These are phyloP conservation scores for Prosopocoilus inquinatus DNA, from an alignment of 2,888 invertebrate genomes.

Conservation along the genomic window DNA sequence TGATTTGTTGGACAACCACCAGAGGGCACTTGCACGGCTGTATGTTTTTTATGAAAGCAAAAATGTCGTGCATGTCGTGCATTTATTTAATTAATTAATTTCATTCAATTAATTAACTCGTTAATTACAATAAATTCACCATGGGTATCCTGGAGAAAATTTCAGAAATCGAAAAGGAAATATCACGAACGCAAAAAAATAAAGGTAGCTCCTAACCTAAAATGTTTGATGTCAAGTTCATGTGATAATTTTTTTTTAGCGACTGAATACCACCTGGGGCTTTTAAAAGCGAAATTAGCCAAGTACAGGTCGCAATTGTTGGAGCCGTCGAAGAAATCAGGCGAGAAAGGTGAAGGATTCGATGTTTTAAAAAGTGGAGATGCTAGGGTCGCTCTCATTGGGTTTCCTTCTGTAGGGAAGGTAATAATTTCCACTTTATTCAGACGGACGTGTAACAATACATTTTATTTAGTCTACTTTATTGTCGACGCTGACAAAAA, in stretches of 20 bases:
- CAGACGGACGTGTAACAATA: not conserved
- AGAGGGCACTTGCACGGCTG: no score
- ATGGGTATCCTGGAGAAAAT: slow-evolving; percentile 99
- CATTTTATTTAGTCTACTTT: slow-evolving; percentile 74
- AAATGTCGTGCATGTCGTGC: no score
- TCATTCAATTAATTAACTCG: no score
- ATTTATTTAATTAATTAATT: no score
- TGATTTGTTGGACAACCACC: no score
- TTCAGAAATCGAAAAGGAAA: slow-evolving; percentile 97
- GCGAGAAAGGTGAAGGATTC: slow-evolving; percentile 94
- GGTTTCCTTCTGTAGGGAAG: slow-evolving; percentile 98
- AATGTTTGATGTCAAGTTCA: not conserved
- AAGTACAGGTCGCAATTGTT: slow-evolving; percentile 92
- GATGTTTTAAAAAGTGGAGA: slow-evolving; percentile 99
- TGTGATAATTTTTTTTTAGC: slow-evolving; percentile 60
- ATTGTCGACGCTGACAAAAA: slow-evolving; percentile 90
- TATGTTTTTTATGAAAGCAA: no score
- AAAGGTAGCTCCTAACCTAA: slow-evolving; percentile 68
- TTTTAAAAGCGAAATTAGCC: slow-evolving; percentile 94
- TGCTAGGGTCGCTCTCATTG: slow-evolving; percentile 95
- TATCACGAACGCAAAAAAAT: slow-evolving; percentile 97
- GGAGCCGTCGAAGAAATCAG: slow-evolving; percentile 88
- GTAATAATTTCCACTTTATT: slow-evolving; percentile 49
- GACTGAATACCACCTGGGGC: slow-evolving; percentile 97
- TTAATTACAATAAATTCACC: slow-evolving; percentile 3